Percentiles rank a stretch among this genome's conserved stretches.
phyloP scores from a whole-genome alignment of 2,113 vertebrate genomes.

The Anhinga anhinga region DNA sequence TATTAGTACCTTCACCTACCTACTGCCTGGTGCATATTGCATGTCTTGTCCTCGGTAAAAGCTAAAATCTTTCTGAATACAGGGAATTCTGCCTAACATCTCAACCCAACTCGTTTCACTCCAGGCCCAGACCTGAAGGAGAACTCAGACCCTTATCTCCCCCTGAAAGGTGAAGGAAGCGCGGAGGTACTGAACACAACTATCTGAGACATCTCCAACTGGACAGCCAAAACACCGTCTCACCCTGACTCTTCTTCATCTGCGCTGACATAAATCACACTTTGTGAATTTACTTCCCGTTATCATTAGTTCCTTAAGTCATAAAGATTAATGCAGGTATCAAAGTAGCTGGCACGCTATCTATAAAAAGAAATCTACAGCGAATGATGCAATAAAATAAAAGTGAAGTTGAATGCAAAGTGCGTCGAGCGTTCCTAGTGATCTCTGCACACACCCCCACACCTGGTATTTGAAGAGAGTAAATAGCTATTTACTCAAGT shows the following conservation, averaged over 20 bases:
- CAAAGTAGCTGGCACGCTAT: neutral
- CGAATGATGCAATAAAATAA: neutral
- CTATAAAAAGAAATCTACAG: neutral
- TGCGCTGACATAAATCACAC: neutral
- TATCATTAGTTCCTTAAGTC: neutral
- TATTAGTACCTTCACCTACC: neutral
- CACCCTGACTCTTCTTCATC: neutral
- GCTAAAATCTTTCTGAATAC: neutral
- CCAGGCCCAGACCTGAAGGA: neutral
- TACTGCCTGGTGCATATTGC: neutral
- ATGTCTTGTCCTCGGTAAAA: neutral
- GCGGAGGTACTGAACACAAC: neutral
- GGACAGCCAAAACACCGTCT: neutral
- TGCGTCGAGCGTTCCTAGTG: neutral
- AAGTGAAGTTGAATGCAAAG: neutral
- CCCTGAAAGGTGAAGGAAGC: neutral
- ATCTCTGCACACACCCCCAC: neutral
- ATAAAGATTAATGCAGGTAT: neutral
- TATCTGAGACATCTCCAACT: neutral
- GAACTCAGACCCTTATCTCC: neutral
- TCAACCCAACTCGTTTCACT: neutral
- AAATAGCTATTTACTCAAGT: neutral
- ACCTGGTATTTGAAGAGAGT: neutral
- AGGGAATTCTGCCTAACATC: neutral
- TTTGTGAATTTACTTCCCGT: neutral